These are phyloP conservation scores for Neoniphon sammara DNA, from an alignment of 2,797 vertebrate genomes.

Conservation along the genomic window DNA sequence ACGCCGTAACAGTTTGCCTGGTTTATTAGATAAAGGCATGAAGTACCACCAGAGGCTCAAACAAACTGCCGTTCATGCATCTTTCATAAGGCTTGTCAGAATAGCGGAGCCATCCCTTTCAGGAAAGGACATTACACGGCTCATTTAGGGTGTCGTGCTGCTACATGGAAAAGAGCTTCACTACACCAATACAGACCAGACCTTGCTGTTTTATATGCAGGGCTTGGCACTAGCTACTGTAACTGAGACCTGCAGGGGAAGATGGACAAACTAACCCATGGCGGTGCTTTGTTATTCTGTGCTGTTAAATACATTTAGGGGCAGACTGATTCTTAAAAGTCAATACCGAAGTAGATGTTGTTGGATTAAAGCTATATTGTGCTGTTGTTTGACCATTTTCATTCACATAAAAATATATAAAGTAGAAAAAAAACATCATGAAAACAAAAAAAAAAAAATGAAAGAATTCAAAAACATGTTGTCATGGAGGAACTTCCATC, in stretches of 20 bases:
- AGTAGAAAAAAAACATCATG: too few species aligned
- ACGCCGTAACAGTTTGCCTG: not conserved
- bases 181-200: constrained; percentile 18
- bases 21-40: constrained; percentile 26
- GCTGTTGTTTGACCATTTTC: too few species aligned
- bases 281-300: not conserved
- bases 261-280: constrained; percentile 22
- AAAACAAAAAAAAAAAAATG: too few species aligned
- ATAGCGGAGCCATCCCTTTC: constrained; percentile 33
- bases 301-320: too few species aligned
- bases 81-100: constrained; percentile 65
- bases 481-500: too few species aligned
- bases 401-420: too few species aligned
- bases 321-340: too few species aligned
- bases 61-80: constrained; percentile 63
- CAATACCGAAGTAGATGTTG: too few species aligned
- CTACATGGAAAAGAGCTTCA: constrained; percentile 53
- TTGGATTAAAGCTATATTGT: too few species aligned
- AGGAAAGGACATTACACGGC: constrained; percentile 65
- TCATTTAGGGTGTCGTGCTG: constrained; percentile 64
- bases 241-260: constrained; percentile 36
- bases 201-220: constrained; percentile 34
- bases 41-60: constrained; percentile 31
- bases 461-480: too few species aligned
- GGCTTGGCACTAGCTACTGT: constrained; percentile 25